A percentile compares a stretch with the other conserved stretches of the same genome.
These are phyloP conservation scores for Trialeurodes vaporariorum DNA, from an alignment of 1,140 invertebrate genomes.

Conservation along the genomic window DNA sequence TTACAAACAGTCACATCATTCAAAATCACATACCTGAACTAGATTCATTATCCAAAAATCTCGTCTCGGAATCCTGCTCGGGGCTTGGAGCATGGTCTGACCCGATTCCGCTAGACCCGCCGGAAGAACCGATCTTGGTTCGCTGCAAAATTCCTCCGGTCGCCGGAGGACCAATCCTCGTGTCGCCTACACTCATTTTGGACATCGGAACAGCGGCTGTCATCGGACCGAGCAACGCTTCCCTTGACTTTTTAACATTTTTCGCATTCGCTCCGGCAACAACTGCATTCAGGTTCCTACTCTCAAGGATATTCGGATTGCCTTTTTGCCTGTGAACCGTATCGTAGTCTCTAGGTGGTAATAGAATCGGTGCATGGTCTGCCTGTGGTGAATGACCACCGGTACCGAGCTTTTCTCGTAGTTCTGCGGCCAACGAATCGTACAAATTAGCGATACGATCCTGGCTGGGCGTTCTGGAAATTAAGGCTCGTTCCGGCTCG, in stretches of 20 bases:
- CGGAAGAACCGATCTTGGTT: conserved; percentile 34
- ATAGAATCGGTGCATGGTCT: conserved; percentile 51
- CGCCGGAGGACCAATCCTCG: background rate
- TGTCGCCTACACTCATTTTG: background rate
- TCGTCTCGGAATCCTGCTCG: conserved; percentile 22
- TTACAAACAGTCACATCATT: too few species aligned
- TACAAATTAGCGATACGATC: conserved; percentile 59
- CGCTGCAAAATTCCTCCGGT: background rate
- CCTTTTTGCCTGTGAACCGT: conserved; percentile 72
- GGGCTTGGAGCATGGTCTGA: conserved; percentile 74
- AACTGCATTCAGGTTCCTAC: conserved; percentile 53
- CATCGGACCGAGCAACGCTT: conserved; percentile 1
- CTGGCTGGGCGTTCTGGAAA: background rate
- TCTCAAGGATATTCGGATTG: conserved; percentile 67
- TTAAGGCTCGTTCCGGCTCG: background rate
- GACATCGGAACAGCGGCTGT: background rate
- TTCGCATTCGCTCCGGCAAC: conserved; percentile 43
- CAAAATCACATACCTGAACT: conserved; percentile 27
- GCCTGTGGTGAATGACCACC: conserved; percentile 43
- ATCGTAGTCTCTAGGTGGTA: conserved; percentile 89
- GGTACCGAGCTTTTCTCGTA: conserved; percentile 66
- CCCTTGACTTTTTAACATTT: conserved; percentile 4
- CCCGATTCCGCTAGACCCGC: conserved; percentile 65
- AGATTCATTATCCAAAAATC: conserved; percentile 29
- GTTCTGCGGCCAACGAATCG: conserved; percentile 82